Evolutionary conservation across 2,888 invertebrate genomes (phyloP).

Genomic region (Leptinotarsa peninsularis): DNA sequence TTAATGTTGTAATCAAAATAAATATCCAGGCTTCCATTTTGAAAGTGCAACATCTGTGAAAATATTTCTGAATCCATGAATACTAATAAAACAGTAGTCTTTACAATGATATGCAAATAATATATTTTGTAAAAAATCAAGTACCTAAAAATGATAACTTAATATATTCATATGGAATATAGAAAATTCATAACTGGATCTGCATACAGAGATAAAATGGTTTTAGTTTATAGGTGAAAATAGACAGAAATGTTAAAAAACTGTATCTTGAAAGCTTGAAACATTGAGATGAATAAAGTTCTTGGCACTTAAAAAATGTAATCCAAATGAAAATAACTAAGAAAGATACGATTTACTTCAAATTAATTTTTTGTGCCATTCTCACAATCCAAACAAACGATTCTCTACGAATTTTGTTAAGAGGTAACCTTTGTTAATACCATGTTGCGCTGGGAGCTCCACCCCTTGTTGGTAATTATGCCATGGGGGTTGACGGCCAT

Average conservation of each 20-base stretch:
- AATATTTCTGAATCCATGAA: not conserved
- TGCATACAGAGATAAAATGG: constrained; percentile 4
- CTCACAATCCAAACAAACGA: too few relatives aligned
- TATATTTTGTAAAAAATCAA: constrained; percentile 26
- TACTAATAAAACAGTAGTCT: constrained; percentile 19
- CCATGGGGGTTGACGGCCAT: too few relatives aligned
- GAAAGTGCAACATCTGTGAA: not conserved
- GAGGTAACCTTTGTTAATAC: too few relatives aligned
- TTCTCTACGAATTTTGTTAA: too few relatives aligned
- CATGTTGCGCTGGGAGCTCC: too few relatives aligned
- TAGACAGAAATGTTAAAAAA: not conserved
- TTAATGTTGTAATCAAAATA: constrained; percentile 17
- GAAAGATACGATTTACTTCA: too few relatives aligned
- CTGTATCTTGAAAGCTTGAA: too few relatives aligned
- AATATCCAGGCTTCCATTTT: constrained; percentile 28
- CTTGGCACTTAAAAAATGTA: too few relatives aligned
- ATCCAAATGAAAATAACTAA: too few relatives aligned
- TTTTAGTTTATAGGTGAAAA: not conserved
- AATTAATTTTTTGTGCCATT: too few relatives aligned
- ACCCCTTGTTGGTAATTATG: too few relatives aligned
- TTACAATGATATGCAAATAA: constrained; percentile 17
- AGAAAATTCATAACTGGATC: constrained; percentile 6
- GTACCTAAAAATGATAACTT: constrained; percentile 3
- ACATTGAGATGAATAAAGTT: too few relatives aligned
- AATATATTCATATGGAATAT: constrained; percentile 5